A percentile compares a stretch with the other conserved stretches of the same genome.
These are phyloP conservation scores for Belonocnema kinseyi DNA, from an alignment of 1,140 invertebrate genomes.

Conservation along the genomic window DNA sequence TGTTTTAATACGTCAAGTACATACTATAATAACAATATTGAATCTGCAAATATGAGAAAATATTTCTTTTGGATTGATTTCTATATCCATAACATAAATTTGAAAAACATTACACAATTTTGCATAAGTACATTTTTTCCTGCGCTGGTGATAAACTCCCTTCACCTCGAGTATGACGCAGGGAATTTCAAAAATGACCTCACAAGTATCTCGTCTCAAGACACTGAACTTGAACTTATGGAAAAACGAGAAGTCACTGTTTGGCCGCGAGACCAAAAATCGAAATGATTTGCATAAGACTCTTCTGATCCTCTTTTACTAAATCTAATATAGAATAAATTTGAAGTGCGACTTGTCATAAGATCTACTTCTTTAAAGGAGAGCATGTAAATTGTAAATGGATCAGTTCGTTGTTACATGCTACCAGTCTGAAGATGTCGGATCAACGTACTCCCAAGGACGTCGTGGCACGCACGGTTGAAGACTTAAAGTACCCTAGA, in stretches of 20 bases:
- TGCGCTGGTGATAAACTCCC: constrained; percentile 4
- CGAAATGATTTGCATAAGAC: too few relatives aligned
- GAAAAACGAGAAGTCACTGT: constrained; percentile 8
- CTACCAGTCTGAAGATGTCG: constrained; percentile 43
- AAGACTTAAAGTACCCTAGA: constrained; percentile 7
- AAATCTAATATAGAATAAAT: neutral
- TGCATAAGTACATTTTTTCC: neutral
- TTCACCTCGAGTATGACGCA: constrained; percentile 22
- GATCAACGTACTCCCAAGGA: constrained; percentile 54
- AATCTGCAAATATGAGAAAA: too few relatives aligned
- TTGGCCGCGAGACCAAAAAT: neutral
- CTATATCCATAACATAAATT: neutral
- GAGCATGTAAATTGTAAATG: neutral
- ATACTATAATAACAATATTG: neutral
- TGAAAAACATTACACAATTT: neutral
- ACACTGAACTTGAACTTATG: constrained; percentile 6
- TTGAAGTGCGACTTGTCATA: neutral
- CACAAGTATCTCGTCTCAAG: constrained; percentile 11
- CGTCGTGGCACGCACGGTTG: constrained; percentile 34
- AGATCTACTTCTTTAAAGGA: neutral
- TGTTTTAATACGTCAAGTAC: neutral
- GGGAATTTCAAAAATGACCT: constrained; percentile 13
- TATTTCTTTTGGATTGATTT: too few relatives aligned
- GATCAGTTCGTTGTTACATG: neutral
- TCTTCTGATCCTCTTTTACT: too few relatives aligned